Evolutionary conservation across 2,888 invertebrate genomes (phyloP), one percentile per base, ranked within the genome.

Genomic region (Leptopilina drosophilae): DNA sequence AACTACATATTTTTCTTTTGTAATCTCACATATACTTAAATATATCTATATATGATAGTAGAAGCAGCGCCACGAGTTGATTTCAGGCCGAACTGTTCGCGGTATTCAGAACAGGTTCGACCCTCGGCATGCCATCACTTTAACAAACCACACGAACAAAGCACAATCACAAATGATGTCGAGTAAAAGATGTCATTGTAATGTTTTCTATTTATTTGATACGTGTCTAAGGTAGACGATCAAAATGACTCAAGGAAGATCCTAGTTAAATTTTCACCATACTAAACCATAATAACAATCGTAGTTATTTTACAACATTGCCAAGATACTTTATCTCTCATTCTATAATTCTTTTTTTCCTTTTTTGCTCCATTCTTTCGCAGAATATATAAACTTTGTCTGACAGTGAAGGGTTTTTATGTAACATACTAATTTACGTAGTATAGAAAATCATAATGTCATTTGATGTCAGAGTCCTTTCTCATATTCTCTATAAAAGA

Each of bases 71-170:
- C 69, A 12, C 69, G 26, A 69, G 69, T 26, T 53, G 69, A 87
- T 81, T 81, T 75, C 26, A 56, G 26, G 69, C 53, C 8, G 69
- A 69, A 69, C 69, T 69, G 26, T 69, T 69, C 49, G 77, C 78
- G 88, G 88, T 88, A 89, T 89, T 89, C 87, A 87, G 89, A 90
- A 89, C 89, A 88, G 87, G 88, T 88, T 88, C 87, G 89, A 88
- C 85, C 85, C 87, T 83, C 86, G 85, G 84, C 87, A 87, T 88
- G 83, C 87, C 87, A 85, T 85, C 84, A 81, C 84, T 81, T 83
- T 81, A 83, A 82, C 80, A 80, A 84, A 83, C 82, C 84, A 80
- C 81, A 83, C 84, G 78, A 81, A 84, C 85, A 84, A 86, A 82
- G 77, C 79, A 80, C 80, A 76, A 66, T 80, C 76, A 77, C 80